Percentiles rank a stretch among this genome's conserved stretches.
These are phyloP conservation scores for Homarus gammarus DNA, from an alignment of 2,888 invertebrate genomes.

Conservation along the genomic window DNA sequence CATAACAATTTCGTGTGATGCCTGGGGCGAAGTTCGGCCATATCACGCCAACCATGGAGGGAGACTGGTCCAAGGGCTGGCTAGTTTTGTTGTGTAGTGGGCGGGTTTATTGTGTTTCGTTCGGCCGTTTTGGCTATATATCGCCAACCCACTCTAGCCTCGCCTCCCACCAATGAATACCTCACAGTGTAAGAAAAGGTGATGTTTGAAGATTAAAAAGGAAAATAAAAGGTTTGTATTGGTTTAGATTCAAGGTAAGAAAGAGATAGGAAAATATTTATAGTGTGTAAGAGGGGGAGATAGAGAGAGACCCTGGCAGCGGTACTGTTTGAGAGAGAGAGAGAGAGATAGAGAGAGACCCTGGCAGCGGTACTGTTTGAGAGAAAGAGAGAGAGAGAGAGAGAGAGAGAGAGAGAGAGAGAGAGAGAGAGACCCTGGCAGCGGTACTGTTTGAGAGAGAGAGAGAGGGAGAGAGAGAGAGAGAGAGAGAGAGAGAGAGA, in stretches of 20 bases:
- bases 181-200: no score
- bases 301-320: background rate
- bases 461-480: conserved; percentile 19
- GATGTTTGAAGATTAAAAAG: no score
- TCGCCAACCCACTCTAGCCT: no score
- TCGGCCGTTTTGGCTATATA: background rate
- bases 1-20: conserved; percentile 63
- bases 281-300: background rate
- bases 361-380: no score
- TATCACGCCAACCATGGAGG: conserved; percentile 51
- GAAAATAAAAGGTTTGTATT: background rate
- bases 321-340: conserved; percentile 52
- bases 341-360: conserved; percentile 41
- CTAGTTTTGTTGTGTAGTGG: conserved; percentile 50
- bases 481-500: background rate
- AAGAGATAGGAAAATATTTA: background rate
- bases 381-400: conserved; percentile 38
- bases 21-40: conserved; percentile 62
- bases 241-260: background rate
- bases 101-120: conserved; percentile 53
- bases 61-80: conserved; percentile 15
- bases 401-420: conserved; percentile 17
- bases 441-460: no score
- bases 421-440: conserved; percentile 13
- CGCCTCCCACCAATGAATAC: no score